A percentile compares a stretch with the other conserved stretches of the same genome.
These are phyloP conservation scores for Diploscapter pachys DNA, from an alignment of 1,140 invertebrate genomes.

Conservation along the genomic window DNA sequence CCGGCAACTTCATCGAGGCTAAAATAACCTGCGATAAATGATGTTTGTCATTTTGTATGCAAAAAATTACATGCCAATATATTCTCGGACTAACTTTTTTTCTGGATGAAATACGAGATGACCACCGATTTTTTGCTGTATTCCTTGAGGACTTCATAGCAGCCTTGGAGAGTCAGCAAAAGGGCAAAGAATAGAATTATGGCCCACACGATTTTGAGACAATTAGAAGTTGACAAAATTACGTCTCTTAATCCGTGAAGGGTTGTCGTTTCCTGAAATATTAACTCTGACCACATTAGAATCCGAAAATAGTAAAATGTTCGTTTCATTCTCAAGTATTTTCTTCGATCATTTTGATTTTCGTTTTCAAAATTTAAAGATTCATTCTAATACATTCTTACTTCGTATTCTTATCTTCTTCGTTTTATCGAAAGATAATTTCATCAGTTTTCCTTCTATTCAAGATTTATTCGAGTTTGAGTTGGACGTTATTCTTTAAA, in stretches of 20 bases:
- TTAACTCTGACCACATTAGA: neutral
- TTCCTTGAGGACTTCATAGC: constrained; percentile 33
- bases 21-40: neutral
- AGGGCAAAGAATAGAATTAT: constrained; percentile 36
- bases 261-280: constrained; percentile 41
- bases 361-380: too few species aligned
- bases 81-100: constrained; percentile 31
- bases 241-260: constrained; percentile 42
- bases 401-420: too few species aligned
- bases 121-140: constrained; percentile 36
- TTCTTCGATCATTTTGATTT: too few species aligned
- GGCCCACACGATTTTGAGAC: constrained; percentile 30
- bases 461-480: too few species aligned
- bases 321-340: too few species aligned
- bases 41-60: neutral
- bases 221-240: constrained; percentile 10
- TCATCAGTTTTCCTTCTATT: too few species aligned
- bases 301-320: too few species aligned
- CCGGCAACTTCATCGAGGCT: constrained; percentile 37
- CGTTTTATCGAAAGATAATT: too few species aligned
- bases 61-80: constrained; percentile 11
- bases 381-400: too few species aligned
- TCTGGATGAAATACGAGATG: constrained; percentile 47
- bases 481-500: too few species aligned
- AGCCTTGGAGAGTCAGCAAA: constrained; percentile 36